Evolutionary conservation across 2,888 invertebrate genomes (phyloP), one percentile per base, ranked within the genome.

Genomic region (Zele albiditarsus): DNA sequence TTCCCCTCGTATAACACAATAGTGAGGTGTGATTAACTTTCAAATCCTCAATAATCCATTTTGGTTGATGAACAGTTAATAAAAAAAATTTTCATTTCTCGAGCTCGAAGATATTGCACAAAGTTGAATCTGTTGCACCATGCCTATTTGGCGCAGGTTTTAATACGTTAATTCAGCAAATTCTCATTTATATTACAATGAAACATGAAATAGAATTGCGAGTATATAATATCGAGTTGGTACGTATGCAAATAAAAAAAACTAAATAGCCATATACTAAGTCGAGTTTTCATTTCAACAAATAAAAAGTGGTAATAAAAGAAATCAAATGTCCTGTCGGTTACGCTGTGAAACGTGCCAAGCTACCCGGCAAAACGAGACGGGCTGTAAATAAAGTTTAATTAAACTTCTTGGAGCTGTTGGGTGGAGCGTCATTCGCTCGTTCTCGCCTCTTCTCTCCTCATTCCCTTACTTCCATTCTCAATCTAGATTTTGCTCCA

Each of bases 321-420:
- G 28, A 28, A 62, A 62, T 62, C 62, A 62, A 62, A 62, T 62
- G 62, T 28, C 62, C 62, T 27, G 49, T 67, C 67, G 67, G 67
- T 67, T 49, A 16, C n/a, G 38, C 23, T 23, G 33, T 23, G 23
- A 65, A 33, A 65, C 38, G 46, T 53, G 20, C 53, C 53, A 49
- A 49, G 49, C 28, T 27, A 46, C n/a, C 23, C 16, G 33, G 25
- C 46, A 46, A 72, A 73, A 72, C 16, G 60, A 58, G 27, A 23
- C 62, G 23, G 58, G 53, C 33, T 25, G 74, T 71, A 75, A 77
- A 77, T 77, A 79, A 81, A 81, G 74, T 80, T 81, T 79, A 79
- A 80, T 81, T 78, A 78, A 81, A 80, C 77, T 81, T 76, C 69
- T 63, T 25, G 25, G 33, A 31, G 46, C 65, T 42, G 53, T 10